These are phyloP conservation scores for Alviniconcha marisindica DNA, from an alignment of 1,140 invertebrate species.

Conservation along the genomic window DNA sequence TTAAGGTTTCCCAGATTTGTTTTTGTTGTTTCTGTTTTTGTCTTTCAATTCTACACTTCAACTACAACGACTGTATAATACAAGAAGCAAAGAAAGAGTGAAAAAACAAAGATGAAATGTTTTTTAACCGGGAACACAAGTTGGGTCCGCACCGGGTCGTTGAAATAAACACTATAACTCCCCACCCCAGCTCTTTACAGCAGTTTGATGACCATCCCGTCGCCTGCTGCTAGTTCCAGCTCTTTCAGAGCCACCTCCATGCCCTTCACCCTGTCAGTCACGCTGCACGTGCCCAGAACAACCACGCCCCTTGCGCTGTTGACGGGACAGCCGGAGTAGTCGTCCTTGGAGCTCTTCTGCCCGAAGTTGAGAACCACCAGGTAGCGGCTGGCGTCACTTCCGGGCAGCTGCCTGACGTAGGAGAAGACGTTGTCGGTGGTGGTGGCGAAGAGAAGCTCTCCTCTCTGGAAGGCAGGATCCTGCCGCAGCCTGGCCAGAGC, in stretches of 20 bases:
- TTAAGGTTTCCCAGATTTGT: too few relatives aligned
- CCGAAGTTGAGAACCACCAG: conserved; percentile 49
- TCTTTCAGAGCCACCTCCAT: conserved; percentile 4
- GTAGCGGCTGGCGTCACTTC: conserved; percentile 28
- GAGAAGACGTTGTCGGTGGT: conserved; percentile 54
- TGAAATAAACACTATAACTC: too few relatives aligned
- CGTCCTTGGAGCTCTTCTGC: conserved; percentile 31
- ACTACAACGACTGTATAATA: too few relatives aligned
- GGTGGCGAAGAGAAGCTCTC: conserved; percentile 41
- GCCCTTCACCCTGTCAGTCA: conserved; percentile 19
- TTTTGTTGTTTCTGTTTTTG: too few relatives aligned
- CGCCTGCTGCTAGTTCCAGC: conserved; percentile 36
- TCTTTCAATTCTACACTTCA: too few relatives aligned
- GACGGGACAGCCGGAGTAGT: conserved; percentile 37
- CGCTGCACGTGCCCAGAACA: conserved; percentile 31
- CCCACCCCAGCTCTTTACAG: too few relatives aligned
- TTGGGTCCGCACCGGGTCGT: too few relatives aligned
- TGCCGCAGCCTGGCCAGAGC: conserved; percentile 44
- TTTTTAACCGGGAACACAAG: too few relatives aligned
- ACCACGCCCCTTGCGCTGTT: conserved; percentile 31
- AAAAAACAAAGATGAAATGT: too few relatives aligned
- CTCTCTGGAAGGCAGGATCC: conserved; percentile 49
- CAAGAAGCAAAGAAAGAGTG: too few relatives aligned
- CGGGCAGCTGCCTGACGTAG: conserved; percentile 38
- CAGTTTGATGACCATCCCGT: conserved; percentile 43